Base-by-base conservation (phyloP, 2,888 invertebrate species). In the Heliconius erato region DNA sequence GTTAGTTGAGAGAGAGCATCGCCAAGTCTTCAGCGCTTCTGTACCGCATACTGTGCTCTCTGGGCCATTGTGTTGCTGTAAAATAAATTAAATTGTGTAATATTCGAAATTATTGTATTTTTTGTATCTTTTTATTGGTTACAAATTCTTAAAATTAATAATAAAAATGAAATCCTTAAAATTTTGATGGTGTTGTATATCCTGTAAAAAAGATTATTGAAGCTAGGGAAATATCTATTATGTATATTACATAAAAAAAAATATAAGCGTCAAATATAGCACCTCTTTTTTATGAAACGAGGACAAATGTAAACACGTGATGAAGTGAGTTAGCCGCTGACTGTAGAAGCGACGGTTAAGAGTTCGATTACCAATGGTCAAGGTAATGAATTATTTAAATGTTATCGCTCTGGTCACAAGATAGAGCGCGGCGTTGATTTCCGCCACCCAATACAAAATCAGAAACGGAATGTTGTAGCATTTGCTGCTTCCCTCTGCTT, bases 31-130 rank as follows among this genome's bases (percentile, higher is more conserved):
- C 95, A 79, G 94, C 92, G 89, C 95, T 96, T 88, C 96, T 90
- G 90, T 96, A 96, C 54, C 95, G 89, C 90, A 95, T 91, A 88
- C 89, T 95, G 89, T 96, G 96, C 79, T 96, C 96, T 85, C 94
- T 91, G n/a, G 96, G 96, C 96, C 96, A 96, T 88, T 96, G 96
- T 35, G 96, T 96, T 81, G 96, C 96, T 96, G 92, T 32, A 90
- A 92, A 87, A 67, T 83, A 84, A 86, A 79, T 83, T 77, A 82
- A 79, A 82, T 83, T 32, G 82, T 35, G 54, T 28, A 69, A 35
- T 35, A 69, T 69, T 35, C 23, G 2, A 35, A 35, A 69, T 23
- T 32, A 68, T 35, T 59, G 1, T 59, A 23, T n/a, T n/a, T 63
- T n/a, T 12, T 23, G 1, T 28, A 65, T 11, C 3, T 26, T 14